Conservation (phyloP, 1,140 invertebrate species). For the Rhyacophila brunnea region DNA sequence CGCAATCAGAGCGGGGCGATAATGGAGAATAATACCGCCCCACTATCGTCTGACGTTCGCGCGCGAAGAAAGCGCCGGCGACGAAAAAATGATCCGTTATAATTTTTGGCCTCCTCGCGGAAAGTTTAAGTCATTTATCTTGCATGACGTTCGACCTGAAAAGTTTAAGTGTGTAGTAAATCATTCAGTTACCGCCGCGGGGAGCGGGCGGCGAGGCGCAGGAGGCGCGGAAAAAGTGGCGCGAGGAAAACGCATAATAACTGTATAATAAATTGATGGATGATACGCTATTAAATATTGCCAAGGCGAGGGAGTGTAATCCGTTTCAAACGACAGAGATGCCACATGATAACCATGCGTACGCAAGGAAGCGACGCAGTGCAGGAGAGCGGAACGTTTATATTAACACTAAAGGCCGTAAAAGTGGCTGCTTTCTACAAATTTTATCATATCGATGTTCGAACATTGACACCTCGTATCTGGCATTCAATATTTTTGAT, state of each 20-base stretch:
- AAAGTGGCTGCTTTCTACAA: no score
- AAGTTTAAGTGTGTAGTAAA: slow-evolving; percentile 31
- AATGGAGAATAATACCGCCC: slow-evolving; percentile 2
- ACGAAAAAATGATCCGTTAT: slow-evolving; percentile 10
- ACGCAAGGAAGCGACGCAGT: no score
- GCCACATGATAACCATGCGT: no score
- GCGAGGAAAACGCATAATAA: slow-evolving; percentile 29
- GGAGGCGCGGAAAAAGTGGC: slow-evolving; percentile 12
- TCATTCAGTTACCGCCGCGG: slow-evolving; percentile 18
- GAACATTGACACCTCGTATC: no score
- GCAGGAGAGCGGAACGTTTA: no score
- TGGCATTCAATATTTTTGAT: no score
- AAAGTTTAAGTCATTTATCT: slow-evolving; percentile 29
- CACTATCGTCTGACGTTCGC: background rate
- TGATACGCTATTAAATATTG: slow-evolving; percentile 17
- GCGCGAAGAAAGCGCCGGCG: background rate
- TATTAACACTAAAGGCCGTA: no score
- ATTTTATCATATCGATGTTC: no score
- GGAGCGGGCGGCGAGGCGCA: slow-evolving; percentile 6
- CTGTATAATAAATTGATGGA: slow-evolving; percentile 16
- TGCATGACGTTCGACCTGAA: slow-evolving; percentile 31
- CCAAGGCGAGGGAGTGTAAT: background rate
- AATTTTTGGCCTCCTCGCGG: slow-evolving; percentile 13
- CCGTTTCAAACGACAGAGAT: no score
- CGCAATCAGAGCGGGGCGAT: no score